Conservation (phyloP, 2,888 invertebrate species). For the Girardia tigrina region DNA sequence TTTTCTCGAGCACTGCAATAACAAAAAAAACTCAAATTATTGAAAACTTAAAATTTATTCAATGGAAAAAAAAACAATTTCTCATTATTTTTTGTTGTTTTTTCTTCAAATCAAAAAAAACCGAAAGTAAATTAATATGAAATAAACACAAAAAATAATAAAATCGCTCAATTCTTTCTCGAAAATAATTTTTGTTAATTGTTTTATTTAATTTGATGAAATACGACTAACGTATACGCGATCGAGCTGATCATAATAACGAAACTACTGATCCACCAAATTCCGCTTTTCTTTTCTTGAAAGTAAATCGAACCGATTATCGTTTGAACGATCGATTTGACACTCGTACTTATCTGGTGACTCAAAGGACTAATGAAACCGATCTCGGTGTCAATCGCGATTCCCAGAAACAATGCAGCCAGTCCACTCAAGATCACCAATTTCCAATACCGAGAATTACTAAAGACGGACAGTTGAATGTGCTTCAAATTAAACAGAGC, state of each 20-base stretch:
- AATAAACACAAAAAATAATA: too few species aligned
- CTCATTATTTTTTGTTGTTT: too few species aligned
- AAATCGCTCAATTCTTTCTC: too few species aligned
- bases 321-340: not conserved
- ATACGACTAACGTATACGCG: not conserved
- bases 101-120: too few species aligned
- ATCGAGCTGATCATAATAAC: not conserved
- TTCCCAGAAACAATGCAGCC: not conserved
- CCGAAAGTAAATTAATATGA: too few species aligned
- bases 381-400: not conserved
- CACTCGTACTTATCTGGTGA: constrained; percentile 1
- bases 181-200: too few species aligned
- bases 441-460: not conserved
- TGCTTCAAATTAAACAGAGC: not conserved
- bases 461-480: not conserved
- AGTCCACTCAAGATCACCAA: not conserved
- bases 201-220: too few species aligned
- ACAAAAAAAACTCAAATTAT: too few species aligned
- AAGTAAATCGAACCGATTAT: not conserved
- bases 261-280: not conserved
- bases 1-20: too few species aligned
- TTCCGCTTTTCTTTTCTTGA: not conserved
- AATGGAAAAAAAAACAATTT: too few species aligned
- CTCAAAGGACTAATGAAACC: not conserved
- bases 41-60: too few species aligned